Evolutionary conservation across 2,797 vertebrate genomes (phyloP), one percentile per base, ranked within the genome.

Genomic region (Clarias platycephalus): DNA sequence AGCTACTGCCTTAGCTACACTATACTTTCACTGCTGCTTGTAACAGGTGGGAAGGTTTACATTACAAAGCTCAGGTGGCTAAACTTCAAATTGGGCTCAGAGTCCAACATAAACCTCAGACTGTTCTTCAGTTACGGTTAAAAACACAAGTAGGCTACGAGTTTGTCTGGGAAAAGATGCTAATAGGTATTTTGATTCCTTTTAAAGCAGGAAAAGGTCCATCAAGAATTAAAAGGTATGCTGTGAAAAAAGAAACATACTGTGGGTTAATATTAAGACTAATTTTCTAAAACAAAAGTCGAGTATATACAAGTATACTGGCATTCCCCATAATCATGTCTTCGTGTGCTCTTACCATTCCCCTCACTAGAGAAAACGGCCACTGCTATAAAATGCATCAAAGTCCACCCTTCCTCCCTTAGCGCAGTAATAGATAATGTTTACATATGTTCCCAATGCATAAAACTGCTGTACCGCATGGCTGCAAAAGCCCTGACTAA

Each of bases 401-500:
- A 95, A 93, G 93, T 94, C 93, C 93, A 40, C 94, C 94, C 95
- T 94, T 95, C 95, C 95, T 95, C 95, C 95, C 66, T 55, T 93
- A 93, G 91, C 94, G 96, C 94, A 95, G 96, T 95, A 95, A 95
- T 96, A 95, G 94, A 96, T 94, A 96, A 95, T 97, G 96, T 98
- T 97, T 96, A 96, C 95, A 95, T 95, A 93, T 96, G 96, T 96
- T 97, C 97, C 96, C 95, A 94, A 95, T 94, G 96, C 93, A 94
- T 94, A 94, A 95, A 95, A 96, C 96, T 94, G 81, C 75, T 80
- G 81, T 49, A 94, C 96, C 95, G 96, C 95, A 97, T 95, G 96
- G 96, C 96, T 96, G 95, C 90, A 92, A 96, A 97, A 97, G 96
- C 95, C 95, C 96, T 98, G 97, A 98, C 95, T 95, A 96, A 97